Percentiles rank a stretch among this genome's conserved stretches.
These are phyloP conservation scores for Lobophora halterata DNA, from an alignment of 2,888 invertebrate species.

Conservation along the genomic window DNA sequence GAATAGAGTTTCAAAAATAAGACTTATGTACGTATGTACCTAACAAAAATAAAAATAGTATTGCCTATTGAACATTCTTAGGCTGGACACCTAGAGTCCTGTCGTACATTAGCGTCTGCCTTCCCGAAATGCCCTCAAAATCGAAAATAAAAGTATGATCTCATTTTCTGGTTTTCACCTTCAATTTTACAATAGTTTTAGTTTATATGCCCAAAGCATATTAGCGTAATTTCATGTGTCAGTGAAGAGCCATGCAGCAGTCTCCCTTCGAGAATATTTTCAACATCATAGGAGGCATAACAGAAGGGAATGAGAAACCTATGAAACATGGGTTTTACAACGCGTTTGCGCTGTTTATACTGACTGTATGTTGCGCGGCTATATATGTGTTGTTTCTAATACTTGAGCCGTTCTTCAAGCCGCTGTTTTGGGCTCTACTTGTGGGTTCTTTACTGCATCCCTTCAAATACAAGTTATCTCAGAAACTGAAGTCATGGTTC, in stretches of 20 bases:
- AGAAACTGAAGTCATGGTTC: constrained; percentile 90
- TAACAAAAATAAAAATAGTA: no score
- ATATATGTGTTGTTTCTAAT: constrained; percentile 91
- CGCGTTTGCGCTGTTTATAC: constrained; percentile 89
- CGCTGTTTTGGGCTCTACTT: constrained; percentile 96
- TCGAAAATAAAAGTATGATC: no score
- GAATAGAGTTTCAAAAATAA: no score
- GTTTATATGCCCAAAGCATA: constrained; percentile 1
- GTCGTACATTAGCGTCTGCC: no score
- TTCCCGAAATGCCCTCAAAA: no score
- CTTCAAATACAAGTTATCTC: constrained; percentile 91
- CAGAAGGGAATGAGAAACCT: constrained; percentile 92
- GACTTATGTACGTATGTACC: no score
- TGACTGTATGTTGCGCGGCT: constrained; percentile 84
- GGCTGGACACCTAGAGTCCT: no score
- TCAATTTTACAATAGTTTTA: constrained; percentile 2
- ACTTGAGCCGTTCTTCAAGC: constrained; percentile 94
- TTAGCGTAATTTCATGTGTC: constrained; percentile 21
- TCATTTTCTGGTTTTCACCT: constrained; percentile 28
- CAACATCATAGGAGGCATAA: constrained; percentile 84
- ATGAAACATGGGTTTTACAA: constrained; percentile 95
- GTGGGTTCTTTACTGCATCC: constrained; percentile 99
- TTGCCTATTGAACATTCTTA: no score
- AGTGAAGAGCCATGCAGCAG: constrained; percentile 63
- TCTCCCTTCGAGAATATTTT: constrained; percentile 84